Base-by-base conservation (phyloP, 2,797 vertebrate genomes). In the Leuciscus waleckii region DNA sequence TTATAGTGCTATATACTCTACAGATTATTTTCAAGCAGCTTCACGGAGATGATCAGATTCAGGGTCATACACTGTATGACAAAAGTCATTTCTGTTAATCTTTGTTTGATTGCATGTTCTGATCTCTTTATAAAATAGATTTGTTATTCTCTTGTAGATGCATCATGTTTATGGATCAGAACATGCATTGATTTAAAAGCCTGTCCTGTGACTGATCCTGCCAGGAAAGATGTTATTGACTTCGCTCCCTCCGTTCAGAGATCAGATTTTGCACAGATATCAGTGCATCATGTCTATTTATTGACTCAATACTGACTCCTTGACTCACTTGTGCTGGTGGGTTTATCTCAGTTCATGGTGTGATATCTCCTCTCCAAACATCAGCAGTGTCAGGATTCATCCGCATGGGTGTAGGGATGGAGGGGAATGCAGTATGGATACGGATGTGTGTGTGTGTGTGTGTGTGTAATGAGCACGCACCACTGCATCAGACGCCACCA, bases 351-450 rank as follows among this genome's bases (percentile, higher is more conserved):
- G 68, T 70, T 70, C 37, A 29, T 76, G 3, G 11, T 65, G 10
- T 63, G 77, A 79, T 46, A 23, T 79, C 61, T 9, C 16, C 26
- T 67, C 17, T 68, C n/a, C 17, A 23, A 80, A 35, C 61, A 68
- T 51, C 26, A 35, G 78, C 78, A 68, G 39, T 65, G 58, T 63
- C 23, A 26, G n/a, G 63, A 46, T 78, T 61, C 7, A 7, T 49
- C 61, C 7, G 61, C 77, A 67, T 46, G 58, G 61, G 41, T 79
- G 78, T 23, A 32, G 35, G 13, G 61, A 79, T 1, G 37, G 37
- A 63, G n/a, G 43, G 46, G 77, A 65, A 65, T 61, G 75, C 75
- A 74, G 81, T 46, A 49, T 58, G 54, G 17, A 63, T 82, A 37
- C 5, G 26, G 14, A 17, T 26, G 16, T 1, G 39, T 29, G 26